Base-by-base conservation (phyloP, 2,797 vertebrate species). In the Cynopterus sphinx region DNA sequence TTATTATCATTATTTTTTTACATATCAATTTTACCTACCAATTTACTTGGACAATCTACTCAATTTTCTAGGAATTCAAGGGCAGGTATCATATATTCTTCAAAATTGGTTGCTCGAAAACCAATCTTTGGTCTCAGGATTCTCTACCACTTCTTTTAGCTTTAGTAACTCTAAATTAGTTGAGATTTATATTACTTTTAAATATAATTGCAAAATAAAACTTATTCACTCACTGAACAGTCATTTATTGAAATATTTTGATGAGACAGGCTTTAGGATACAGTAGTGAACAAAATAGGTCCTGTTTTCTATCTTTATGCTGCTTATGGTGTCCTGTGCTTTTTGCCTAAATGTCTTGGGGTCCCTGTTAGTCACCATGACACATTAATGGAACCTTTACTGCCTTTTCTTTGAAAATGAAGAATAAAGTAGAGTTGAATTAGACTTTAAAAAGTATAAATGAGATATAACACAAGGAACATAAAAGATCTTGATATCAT, bases 401-500 rank as follows among this genome's bases (percentile, higher is more conserved):
- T 59, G 11, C 81, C 31, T 85, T 83, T 92, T 9, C 55, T 95
- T 92, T 87, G 84, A 87, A 67, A 81, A 55, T 78, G 79, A 74
- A 91, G 57, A 73, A 36, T 63, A 94, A 71, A 63, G 15, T 33
- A 3, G 67, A 87, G 16, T 78, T 33, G 41, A 65, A 75, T 85
- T 75, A 57, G 31, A 12, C 51, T 78, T 26, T 53, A 46, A 79
- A 87, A 67, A 41, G 2, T 79, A 39, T 53, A 53, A 93, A 51
- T 82, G 43, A 63, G 11, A 83, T 85, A 49, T 77, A 73, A 43
- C 10, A 36, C 22, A 74, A 70, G 4, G 16, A 71, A 57, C 39
- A 70, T 46, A 22, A 68, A 79, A n/a, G 36, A 12, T 11, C 55
- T 75, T 67, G 1, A 31, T 77, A 31, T 15, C 19, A 0, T 53